Conservation (phyloP, 2,797 vertebrate species). For the Corythornis leucogaster region DNA sequence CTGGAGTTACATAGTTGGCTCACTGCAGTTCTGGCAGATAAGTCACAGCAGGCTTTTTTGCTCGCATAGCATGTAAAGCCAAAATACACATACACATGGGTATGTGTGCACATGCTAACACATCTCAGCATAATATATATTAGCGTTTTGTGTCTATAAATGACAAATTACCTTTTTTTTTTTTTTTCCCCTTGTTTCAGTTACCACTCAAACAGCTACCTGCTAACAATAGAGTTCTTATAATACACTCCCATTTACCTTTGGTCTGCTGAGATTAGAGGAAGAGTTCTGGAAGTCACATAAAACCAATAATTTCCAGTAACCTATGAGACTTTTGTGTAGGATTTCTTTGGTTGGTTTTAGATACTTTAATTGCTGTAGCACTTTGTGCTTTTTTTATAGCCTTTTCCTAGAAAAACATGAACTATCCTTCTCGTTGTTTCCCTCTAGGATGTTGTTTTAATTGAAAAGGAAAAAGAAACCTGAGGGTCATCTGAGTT, state of each 20-base stretch:
- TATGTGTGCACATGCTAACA: background rate
- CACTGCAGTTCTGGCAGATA: background rate
- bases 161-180: background rate
- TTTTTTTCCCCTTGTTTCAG: background rate
- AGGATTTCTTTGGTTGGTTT: background rate
- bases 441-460: background rate
- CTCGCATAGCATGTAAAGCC: background rate
- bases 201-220: background rate
- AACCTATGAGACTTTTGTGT: background rate
- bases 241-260: background rate
- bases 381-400: background rate
- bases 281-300: background rate
- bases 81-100: rapidly evolving
- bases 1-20: background rate
- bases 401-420: background rate
- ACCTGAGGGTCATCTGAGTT: background rate
- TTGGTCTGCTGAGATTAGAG: background rate
- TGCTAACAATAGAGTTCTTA: background rate
- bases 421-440: background rate
- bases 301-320: background rate
- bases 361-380: background rate
- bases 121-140: background rate
- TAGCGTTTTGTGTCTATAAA: background rate
- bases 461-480: background rate
- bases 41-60: background rate